Percentiles rank a stretch among this genome's conserved stretches.
phyloP scores from a whole-genome alignment of 1,140 invertebrate genomes.

The Acyrthosiphon pisum region DNA sequence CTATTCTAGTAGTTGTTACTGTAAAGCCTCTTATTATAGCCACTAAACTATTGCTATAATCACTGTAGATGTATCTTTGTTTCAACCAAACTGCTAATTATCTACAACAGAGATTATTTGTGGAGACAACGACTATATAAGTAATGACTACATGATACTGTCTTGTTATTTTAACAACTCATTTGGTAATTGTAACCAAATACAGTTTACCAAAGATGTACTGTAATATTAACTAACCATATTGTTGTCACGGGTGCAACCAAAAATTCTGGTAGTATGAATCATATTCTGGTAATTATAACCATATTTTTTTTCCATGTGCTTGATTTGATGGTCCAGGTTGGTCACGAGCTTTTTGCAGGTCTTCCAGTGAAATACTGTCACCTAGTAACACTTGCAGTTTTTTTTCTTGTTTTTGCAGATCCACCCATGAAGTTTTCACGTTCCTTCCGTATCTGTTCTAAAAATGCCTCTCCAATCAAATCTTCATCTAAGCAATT shows the following conservation, averaged over 20 bases:
- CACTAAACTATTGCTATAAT: background rate
- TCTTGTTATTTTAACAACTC: background rate
- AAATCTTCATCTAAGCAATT: no score
- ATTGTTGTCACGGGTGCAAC: background rate
- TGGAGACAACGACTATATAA: background rate
- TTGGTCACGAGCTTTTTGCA: no score
- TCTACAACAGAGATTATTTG: background rate
- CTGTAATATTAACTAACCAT: background rate
- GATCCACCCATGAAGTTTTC: no score
- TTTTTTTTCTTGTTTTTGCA: no score
- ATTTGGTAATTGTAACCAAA: background rate
- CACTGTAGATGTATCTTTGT: background rate
- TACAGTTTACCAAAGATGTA: background rate
- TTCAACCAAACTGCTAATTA: background rate
- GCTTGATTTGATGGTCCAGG: no score
- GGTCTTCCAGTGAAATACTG: no score
- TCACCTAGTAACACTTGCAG: no score
- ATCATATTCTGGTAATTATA: no score
- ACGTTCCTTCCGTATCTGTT: no score
- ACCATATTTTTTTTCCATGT: no score
- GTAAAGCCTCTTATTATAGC: background rate
- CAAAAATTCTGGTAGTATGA: no score
- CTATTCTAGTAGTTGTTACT: background rate
- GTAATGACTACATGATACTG: background rate
- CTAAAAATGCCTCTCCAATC: no score